These are phyloP conservation scores for Tautogolabrus adspersus DNA, from an alignment of 2,113 vertebrate species.

Conservation along the genomic window DNA sequence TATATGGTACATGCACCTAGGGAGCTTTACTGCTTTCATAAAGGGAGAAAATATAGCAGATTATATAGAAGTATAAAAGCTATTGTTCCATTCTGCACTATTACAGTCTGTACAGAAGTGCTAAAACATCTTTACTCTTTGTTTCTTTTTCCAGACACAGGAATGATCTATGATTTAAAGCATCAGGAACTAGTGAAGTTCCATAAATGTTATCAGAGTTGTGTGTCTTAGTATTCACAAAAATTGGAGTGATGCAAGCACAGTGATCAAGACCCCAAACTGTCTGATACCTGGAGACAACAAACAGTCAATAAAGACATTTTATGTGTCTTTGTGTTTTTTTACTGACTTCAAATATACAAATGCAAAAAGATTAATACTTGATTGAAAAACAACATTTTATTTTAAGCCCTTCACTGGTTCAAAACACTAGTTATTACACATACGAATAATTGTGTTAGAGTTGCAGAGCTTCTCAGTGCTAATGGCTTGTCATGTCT, in stretches of 20 bases:
- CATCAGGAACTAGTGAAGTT: neutral
- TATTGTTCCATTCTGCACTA: neutral
- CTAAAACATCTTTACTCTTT: neutral
- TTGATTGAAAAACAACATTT: no score
- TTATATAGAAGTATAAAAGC: conserved; percentile 13
- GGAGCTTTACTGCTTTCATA: conserved; percentile 24
- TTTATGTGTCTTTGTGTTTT: no score
- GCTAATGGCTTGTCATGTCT: conserved; percentile 1
- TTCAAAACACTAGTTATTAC: no score
- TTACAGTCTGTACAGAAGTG: neutral
- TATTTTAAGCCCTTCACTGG: no score
- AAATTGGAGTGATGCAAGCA: neutral
- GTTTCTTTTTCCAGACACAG: neutral
- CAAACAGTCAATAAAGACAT: no score
- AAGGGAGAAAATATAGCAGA: conserved; percentile 26
- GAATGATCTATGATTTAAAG: neutral
- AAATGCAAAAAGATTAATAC: no score
- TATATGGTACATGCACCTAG: conserved; percentile 29
- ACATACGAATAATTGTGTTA: no score
- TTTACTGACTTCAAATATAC: no score
- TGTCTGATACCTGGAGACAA: no score
- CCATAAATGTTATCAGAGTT: neutral
- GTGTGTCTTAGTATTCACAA: neutral
- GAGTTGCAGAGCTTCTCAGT: neutral
- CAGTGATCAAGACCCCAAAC: no score